Evolutionary conservation across 2,888 invertebrate genomes (phyloP), one percentile per base, ranked within the genome.

Genomic region (Dasypogon diadema): DNA sequence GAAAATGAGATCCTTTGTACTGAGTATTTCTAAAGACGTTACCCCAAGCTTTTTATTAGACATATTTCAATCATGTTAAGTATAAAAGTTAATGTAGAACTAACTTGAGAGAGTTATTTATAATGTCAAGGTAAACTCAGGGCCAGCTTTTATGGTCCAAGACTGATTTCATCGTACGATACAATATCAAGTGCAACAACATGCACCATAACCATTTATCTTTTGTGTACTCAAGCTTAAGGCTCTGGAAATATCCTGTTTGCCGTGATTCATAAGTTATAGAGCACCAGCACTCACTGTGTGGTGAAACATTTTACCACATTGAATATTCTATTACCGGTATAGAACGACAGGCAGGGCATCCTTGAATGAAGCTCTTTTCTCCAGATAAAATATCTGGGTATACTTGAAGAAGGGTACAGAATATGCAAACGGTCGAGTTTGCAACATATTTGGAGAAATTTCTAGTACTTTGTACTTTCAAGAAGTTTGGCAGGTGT

Each of bases 251-350:
- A 16, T 16, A 37, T 37, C 34, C 1, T 10, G 18, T 37, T 60
- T 21, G 60, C 60, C 60, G 18, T 60, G 60, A 60, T 60, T 60
- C 60, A 60, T 60, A 60, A 60, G 60, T 60, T 60, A 60, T 60
- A 37, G 37, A 37, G 10, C 12, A 3, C 8, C 2, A 42, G 42
- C 37, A 37, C 6, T 60, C 60, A 60, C 60, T 21, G 60, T 60
- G 37, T 21, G 60, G 60, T 60, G 60, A 60, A 60, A 37, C 60
- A 60, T 60, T 60, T 60, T 60, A 21, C 60, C 60, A 60, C 60
- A 37, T 60, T 60, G 37, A 60, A 60, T 60, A 60, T 60, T 60
- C 60, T 42, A 60, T 42, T 18, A 42, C 37, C 34, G 2, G n/a
- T 42, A 42, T 3, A n/a, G 42, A 12, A n/a, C 8, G 42, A 12